These are phyloP conservation scores for Falco biarmicus DNA, from an alignment of 2,797 vertebrate genomes.

Conservation along the genomic window DNA sequence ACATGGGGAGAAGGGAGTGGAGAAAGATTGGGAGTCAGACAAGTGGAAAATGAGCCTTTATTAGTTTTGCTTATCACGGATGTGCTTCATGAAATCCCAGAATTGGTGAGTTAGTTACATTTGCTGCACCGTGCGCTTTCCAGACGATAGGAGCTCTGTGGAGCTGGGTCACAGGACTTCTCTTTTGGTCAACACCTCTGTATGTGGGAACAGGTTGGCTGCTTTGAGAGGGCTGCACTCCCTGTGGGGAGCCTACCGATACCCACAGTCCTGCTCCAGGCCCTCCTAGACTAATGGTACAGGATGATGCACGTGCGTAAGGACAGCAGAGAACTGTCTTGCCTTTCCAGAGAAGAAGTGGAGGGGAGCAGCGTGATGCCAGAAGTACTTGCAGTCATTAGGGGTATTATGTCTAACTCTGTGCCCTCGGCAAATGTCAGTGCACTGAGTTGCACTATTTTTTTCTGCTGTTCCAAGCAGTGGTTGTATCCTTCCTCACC, in stretches of 20 bases:
- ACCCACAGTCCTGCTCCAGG: neutral
- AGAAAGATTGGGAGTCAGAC: neutral
- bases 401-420: neutral
- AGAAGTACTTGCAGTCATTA: neutral
- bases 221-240: neutral
- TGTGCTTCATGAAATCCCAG: neutral
- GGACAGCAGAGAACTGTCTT: neutral
- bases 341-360: neutral
- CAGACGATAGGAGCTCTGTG: neutral
- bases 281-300: neutral
- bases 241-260: neutral
- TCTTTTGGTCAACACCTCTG: neutral
- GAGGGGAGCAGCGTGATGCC: neutral
- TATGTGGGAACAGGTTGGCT: neutral
- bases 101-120: fast-evolving
- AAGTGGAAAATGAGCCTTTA: neutral
- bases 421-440: neutral
- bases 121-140: fast-evolving
- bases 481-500: neutral
- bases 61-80: neutral
- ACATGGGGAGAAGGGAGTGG: neutral
- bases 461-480: neutral
- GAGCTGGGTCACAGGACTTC: neutral
- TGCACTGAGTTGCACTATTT: neutral
- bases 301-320: neutral